These are phyloP conservation scores for Norana najaformis DNA, from an alignment of 2,888 invertebrate genomes.

Conservation along the genomic window DNA sequence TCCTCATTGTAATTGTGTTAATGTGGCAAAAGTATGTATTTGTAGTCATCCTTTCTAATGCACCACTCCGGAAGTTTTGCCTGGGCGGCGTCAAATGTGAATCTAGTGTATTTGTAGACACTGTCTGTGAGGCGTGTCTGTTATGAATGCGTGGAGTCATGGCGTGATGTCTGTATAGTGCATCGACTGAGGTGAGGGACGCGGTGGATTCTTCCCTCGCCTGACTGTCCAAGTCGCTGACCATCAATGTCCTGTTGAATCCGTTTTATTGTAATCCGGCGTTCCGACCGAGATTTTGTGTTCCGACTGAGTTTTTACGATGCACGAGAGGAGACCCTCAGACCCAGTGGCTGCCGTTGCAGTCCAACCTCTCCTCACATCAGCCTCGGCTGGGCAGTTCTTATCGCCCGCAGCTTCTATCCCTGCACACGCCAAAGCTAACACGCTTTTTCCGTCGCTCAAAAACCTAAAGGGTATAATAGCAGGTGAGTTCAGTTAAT, in stretches of 20 bases:
- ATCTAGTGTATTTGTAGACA: neutral
- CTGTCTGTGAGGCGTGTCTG: neutral
- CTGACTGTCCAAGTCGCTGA: neutral
- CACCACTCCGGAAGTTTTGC: neutral
- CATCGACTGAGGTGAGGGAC: neutral
- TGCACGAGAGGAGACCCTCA: neutral
- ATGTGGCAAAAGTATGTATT: too few species aligned
- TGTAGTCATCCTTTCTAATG: too few species aligned
- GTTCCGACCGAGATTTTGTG: neutral
- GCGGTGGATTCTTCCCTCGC: neutral
- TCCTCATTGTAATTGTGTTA: too few species aligned
- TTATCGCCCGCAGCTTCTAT: neutral
- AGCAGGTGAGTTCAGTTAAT: slow-evolving; percentile 26
- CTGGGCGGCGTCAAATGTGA: too few species aligned
- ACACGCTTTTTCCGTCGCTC: neutral
- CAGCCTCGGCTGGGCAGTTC: neutral
- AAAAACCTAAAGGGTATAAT: slow-evolving; percentile 32
- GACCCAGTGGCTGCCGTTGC: neutral
- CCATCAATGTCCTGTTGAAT: neutral
- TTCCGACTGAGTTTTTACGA: neutral
- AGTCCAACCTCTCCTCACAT: neutral
- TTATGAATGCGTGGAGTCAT: neutral
- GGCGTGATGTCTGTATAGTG: neutral
- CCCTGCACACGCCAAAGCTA: neutral
- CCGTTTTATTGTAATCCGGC: neutral